These are phyloP conservation scores for Dasypolia templi DNA, from an alignment of 2,888 invertebrate species.

Conservation along the genomic window DNA sequence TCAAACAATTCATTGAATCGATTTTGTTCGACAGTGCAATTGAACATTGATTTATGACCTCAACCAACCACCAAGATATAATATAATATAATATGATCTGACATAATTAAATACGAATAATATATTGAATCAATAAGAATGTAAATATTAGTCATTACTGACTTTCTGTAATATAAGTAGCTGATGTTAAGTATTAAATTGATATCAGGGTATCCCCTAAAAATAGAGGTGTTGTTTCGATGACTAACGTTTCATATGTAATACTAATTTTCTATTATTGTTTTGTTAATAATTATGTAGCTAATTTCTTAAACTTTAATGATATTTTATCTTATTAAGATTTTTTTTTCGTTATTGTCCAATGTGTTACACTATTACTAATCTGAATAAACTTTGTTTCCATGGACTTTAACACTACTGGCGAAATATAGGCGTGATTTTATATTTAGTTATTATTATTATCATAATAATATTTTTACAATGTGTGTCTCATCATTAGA, in stretches of 20 bases:
- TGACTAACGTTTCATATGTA: constrained; percentile 72
- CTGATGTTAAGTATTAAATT: constrained; percentile 81
- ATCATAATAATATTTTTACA: too few species aligned
- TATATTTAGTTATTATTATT: too few species aligned
- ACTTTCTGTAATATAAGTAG: constrained; percentile 81
- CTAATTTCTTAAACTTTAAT: neutral
- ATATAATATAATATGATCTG: neutral
- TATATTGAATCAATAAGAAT: too few species aligned
- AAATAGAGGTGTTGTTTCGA: constrained; percentile 74
- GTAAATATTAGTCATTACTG: too few species aligned
- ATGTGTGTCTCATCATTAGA: too few species aligned
- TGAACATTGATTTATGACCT: neutral
- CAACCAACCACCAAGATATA: neutral
- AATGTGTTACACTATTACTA: neutral
- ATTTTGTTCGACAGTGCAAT: constrained; percentile 13
- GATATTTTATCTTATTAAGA: neutral
- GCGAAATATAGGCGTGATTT: too few species aligned
- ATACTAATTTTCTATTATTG: neutral
- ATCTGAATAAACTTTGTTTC: neutral
- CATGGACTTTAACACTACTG: neutral
- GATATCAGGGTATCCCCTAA: constrained; percentile 90
- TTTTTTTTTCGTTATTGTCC: too few species aligned
- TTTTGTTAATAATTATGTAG: neutral
- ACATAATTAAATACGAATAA: neutral
- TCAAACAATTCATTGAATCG: neutral